These are phyloP conservation scores for Ormyrus nitidulus DNA, from an alignment of 2,888 invertebrate species.

Conservation along the genomic window DNA sequence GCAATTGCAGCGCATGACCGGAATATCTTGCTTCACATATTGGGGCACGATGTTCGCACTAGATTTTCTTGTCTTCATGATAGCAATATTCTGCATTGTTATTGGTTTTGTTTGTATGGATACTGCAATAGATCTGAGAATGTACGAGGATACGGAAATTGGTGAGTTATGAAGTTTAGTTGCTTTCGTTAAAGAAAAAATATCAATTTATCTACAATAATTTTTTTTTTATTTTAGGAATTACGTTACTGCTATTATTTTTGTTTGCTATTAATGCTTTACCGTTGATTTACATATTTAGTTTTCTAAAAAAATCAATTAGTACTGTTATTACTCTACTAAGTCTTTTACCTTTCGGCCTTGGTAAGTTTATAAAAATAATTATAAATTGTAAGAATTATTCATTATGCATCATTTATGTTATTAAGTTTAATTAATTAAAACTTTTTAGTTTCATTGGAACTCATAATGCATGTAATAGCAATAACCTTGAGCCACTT, in stretches of 20 bases:
- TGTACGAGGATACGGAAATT: constrained; percentile 42
- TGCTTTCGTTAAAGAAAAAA: not conserved
- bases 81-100: constrained; percentile 64
- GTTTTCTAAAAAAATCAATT: constrained; percentile 67
- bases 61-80: constrained; percentile 76
- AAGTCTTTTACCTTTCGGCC: constrained; percentile 64
- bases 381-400: not conserved
- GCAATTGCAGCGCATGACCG: constrained; percentile 82
- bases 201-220: not conserved
- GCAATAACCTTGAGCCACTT: constrained; percentile 37
- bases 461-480: constrained; percentile 64
- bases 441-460: constrained; percentile 61
- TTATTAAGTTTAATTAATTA: not conserved
- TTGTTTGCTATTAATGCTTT: constrained; percentile 82
- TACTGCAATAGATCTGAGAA: constrained; percentile 60
- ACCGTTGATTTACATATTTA: constrained; percentile 68
- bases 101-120: constrained; percentile 65
- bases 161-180: constrained; percentile 4
- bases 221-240: constrained; percentile 61
- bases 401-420: not conserved
- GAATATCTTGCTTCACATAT: constrained; percentile 79
- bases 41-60: constrained; percentile 81
- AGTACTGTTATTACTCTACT: constrained; percentile 64
- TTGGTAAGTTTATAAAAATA: constrained; percentile 63
- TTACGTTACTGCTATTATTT: constrained; percentile 83